These are phyloP conservation scores for Malurus alboscapulatus DNA, from an alignment of 2,113 vertebrate genomes.

Conservation along the genomic window DNA sequence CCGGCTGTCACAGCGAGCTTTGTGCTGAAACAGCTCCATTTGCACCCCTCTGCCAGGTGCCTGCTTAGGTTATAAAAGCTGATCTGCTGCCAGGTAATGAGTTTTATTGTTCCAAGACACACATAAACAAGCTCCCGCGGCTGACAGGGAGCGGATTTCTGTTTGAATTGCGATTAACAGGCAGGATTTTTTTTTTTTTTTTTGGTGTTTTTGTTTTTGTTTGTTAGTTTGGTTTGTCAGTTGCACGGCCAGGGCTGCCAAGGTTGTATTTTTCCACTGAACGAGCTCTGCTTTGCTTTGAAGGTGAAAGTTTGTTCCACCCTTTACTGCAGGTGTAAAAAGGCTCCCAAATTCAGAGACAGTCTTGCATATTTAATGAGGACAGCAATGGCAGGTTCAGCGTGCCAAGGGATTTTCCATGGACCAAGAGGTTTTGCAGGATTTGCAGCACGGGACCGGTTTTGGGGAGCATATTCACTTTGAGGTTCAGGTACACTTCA, in stretches of 20 bases:
- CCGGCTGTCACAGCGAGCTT: neutral
- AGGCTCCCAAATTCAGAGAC: neutral
- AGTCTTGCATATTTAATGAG: neutral
- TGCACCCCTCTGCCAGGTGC: slow-evolving; percentile 44
- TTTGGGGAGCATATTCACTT: neutral
- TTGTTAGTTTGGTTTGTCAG: too few species aligned
- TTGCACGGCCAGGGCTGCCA: slow-evolving; percentile 26
- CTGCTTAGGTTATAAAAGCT: slow-evolving; percentile 50
- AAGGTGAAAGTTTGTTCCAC: slow-evolving; percentile 58
- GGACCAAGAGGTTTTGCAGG: neutral
- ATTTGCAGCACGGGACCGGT: neutral
- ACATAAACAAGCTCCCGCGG: slow-evolving; percentile 46
- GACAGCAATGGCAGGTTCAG: neutral
- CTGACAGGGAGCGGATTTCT: slow-evolving; percentile 50
- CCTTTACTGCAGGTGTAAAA: slow-evolving; percentile 33
- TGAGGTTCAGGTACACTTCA: neutral
- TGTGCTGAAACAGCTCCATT: slow-evolving; percentile 49
- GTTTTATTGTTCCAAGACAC: slow-evolving; percentile 64
- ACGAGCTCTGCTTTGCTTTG: slow-evolving; percentile 30
- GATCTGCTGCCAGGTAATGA: slow-evolving; percentile 63
- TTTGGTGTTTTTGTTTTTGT: too few species aligned
- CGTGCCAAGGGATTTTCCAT: neutral
- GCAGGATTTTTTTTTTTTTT: slow-evolving; percentile 11
- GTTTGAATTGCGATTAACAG: slow-evolving; percentile 61
- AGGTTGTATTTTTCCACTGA: slow-evolving; percentile 74